Evolutionary conservation across 2,888 invertebrate genomes (phyloP), one percentile per base, ranked within the genome.

Genomic region (Antitype chi): DNA sequence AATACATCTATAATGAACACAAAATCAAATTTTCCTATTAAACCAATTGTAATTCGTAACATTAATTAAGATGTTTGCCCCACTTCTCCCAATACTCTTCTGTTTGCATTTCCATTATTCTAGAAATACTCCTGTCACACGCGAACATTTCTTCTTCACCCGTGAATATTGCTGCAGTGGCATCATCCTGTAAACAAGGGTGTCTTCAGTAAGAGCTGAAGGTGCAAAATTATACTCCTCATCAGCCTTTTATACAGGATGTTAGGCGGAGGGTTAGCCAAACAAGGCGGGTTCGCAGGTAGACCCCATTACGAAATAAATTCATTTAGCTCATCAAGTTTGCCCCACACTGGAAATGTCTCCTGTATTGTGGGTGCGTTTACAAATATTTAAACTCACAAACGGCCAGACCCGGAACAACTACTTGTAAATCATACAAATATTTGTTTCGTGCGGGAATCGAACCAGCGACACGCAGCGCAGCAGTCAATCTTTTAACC

Each of bases 101-200:
- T 0, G 98, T 98, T 95, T 99, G 99, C 99, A 99, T 99, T 97
- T 99, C 99, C 86, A 98, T 97, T 55, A 99, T 97, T 84, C 99
- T 97, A 0, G 99, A 99, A 47, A 99, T 94, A 38, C 99, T 99
- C 76, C 99, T 97, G 90, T 99, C 99, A 92, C 98, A 99, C 0
- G 99, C 99, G 95, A 99, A 99, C 90, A 99, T 96, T 96, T 99
- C 99, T 94, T 99, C 99, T 93, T 99, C 99, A 0, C 99, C 99
- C 1, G 99, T 99, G 91, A 99, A 99, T 87, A 99, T 98, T 90
- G 98, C 99, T 7, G 99, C 98, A 84, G 97, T 97, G 32, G 98
- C 97, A 90, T 98, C 97, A 74, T 98, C 98, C 98, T 98, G 90
- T 62, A 77, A 77, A 85, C 75, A 81, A 85, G n/a, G 25, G 1